Percentiles rank a stretch among this genome's conserved stretches.
Evolutionary conservation across 2,888 invertebrate species (phyloP).

Genomic region (Anagyrus pseudococci): DNA sequence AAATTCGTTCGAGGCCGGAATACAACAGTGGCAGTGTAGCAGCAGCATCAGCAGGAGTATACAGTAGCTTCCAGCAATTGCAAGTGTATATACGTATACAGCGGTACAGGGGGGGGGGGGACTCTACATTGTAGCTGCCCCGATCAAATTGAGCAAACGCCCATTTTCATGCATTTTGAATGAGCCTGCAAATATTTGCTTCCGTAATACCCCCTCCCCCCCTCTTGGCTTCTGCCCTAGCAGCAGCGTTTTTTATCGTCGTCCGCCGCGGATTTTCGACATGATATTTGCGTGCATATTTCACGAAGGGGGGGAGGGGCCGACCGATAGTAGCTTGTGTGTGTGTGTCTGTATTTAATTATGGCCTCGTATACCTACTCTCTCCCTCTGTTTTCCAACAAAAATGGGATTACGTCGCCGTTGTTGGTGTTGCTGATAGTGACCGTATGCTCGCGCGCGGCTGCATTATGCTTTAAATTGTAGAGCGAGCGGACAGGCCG

Average conservation of each 20-base stretch:
- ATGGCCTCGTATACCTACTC: neutral
- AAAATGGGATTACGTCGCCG: constrained; percentile 4
- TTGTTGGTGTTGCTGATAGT: neutral
- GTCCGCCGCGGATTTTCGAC: neutral
- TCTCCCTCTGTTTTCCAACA: neutral
- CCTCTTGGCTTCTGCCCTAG: too few relatives aligned
- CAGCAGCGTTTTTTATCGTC: neutral
- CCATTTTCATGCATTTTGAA: constrained; percentile 30
- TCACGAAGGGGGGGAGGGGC: too few relatives aligned
- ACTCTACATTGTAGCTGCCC: constrained; percentile 10
- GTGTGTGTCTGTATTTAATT: constrained; percentile 22
- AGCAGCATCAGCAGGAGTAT: too few relatives aligned
- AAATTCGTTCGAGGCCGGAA: too few relatives aligned
- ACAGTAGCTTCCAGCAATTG: too few relatives aligned
- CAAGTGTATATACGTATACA: too few relatives aligned
- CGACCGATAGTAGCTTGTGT: too few relatives aligned
- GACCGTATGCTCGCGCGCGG: too few relatives aligned
- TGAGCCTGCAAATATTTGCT: constrained; percentile 26
- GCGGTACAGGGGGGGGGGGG: neutral
- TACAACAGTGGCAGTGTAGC: too few relatives aligned
- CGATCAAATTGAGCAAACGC: constrained; percentile 10
- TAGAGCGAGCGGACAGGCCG: neutral
- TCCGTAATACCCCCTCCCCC: too few relatives aligned
- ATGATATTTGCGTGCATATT: constrained; percentile 14
- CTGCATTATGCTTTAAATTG: constrained; percentile 13